These are phyloP conservation scores for Sturmia bella DNA, from an alignment of 2,888 invertebrate genomes.

Conservation along the genomic window DNA sequence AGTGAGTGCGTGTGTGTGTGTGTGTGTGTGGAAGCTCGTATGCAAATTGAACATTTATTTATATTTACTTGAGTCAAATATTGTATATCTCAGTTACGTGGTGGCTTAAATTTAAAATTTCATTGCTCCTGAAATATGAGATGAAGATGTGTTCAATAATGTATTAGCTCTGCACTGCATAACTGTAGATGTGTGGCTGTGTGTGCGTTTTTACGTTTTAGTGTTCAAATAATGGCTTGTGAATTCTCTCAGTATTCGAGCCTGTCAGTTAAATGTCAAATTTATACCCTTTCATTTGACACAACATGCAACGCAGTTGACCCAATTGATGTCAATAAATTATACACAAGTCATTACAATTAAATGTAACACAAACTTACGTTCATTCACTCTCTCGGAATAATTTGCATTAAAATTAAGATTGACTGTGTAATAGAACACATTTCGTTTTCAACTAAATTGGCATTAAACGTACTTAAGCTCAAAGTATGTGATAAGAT, in stretches of 20 bases:
- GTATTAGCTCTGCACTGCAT: conserved; percentile 9
- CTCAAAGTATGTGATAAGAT: background rate
- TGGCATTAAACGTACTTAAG: background rate
- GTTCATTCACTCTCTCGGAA: background rate
- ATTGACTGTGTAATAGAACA: conserved; percentile 5
- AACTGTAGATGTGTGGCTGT: background rate
- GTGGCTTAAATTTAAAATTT: conserved; percentile 39
- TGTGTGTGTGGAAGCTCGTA: background rate
- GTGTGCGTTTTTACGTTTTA: background rate
- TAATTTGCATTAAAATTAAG: conserved; percentile 33
- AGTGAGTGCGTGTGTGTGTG: conserved; percentile 1
- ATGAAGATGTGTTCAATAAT: conserved; percentile 34
- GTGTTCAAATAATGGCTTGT: background rate
- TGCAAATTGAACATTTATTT: conserved; percentile 67
- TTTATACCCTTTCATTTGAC: conserved; percentile 52
- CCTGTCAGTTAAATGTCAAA: conserved; percentile 62
- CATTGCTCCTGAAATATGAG: conserved; percentile 27
- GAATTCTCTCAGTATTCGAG: conserved; percentile 20
- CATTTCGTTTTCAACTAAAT: conserved; percentile 21
- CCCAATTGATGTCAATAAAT: conserved; percentile 60
- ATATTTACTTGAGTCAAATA: conserved; percentile 49
- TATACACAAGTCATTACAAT: conserved; percentile 49
- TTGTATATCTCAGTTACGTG: conserved; percentile 51
- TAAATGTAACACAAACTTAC: conserved; percentile 35
- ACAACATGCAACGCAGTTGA: conserved; percentile 52